Evolutionary conservation across 2,797 vertebrate species (phyloP).

Genomic region (Microchirus variegatus): DNA sequence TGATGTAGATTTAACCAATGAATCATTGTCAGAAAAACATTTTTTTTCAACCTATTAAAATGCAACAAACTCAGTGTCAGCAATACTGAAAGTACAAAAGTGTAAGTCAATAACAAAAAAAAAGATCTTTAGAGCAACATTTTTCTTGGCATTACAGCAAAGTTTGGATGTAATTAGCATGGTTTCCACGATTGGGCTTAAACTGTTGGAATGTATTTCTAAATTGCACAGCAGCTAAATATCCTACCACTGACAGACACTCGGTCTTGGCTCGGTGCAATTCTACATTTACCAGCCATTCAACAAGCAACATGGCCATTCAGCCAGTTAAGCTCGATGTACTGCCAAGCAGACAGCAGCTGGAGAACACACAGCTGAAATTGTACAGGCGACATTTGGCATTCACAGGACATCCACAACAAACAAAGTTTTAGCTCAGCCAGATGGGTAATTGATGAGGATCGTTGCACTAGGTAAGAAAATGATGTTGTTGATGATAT

Average conservation of each 20-base stretch:
- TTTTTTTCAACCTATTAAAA: neutral
- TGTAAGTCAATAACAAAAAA: neutral
- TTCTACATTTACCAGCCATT: constrained; percentile 51
- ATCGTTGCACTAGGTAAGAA: constrained; percentile 35
- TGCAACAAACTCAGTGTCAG: neutral
- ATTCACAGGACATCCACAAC: constrained; percentile 44
- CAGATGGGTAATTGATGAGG: constrained; percentile 63
- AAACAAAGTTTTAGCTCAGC: constrained; percentile 44
- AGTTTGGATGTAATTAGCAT: constrained; percentile 19
- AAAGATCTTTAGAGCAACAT: neutral
- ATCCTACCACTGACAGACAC: constrained; percentile 29
- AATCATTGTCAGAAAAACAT: neutral
- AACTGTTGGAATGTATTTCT: constrained; percentile 17
- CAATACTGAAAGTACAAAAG: neutral
- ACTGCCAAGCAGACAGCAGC: constrained; percentile 67
- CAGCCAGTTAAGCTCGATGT: constrained; percentile 48
- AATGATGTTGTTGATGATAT: constrained; percentile 22
- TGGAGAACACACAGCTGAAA: constrained; percentile 54
- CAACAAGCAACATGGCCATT: constrained; percentile 47
- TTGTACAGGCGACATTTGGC: constrained; percentile 60
- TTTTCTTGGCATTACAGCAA: constrained; percentile 2
- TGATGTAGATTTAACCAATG: neutral
- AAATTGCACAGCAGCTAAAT: constrained; percentile 35
- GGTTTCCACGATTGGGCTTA: constrained; percentile 21
- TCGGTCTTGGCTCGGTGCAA: constrained; percentile 40